phyloP scores from a whole-genome alignment of 2,113 vertebrate genomes.

The Xiphias gladius region DNA sequence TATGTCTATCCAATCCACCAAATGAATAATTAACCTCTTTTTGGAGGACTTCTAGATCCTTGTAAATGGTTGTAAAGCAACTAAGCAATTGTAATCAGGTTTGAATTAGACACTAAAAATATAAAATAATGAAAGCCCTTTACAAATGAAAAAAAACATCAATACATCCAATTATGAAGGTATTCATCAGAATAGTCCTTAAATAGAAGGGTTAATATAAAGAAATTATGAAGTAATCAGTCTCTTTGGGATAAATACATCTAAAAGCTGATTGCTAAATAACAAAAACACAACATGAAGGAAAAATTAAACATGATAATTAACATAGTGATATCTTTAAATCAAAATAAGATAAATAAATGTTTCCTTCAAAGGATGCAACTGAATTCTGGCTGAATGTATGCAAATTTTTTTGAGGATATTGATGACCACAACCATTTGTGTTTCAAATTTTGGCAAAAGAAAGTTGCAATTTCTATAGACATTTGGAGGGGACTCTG shows the following conservation, averaged over 20 bases:
- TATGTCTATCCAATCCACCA: not conserved
- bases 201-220: not conserved
- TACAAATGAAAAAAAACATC: not conserved
- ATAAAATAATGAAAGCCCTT: not conserved
- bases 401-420: no score
- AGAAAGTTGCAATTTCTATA: not conserved
- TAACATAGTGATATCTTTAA: not conserved
- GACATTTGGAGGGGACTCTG: slow-evolving; percentile 6
- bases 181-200: not conserved
- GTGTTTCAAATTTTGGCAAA: not conserved
- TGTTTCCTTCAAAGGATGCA: not conserved
- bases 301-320: not conserved
- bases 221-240: not conserved
- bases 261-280: not conserved
- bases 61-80: not conserved
- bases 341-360: not conserved
- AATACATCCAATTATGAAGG: not conserved
- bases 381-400: not conserved
- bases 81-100: not conserved
- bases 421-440: not conserved
- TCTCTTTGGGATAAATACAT: not conserved
- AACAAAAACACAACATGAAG: not conserved
- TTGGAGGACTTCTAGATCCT: not conserved
- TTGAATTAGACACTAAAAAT: not conserved
- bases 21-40: not conserved